Evolutionary conservation across 2,113 vertebrate species (phyloP).

Genomic region (Larimichthys crocea): DNA sequence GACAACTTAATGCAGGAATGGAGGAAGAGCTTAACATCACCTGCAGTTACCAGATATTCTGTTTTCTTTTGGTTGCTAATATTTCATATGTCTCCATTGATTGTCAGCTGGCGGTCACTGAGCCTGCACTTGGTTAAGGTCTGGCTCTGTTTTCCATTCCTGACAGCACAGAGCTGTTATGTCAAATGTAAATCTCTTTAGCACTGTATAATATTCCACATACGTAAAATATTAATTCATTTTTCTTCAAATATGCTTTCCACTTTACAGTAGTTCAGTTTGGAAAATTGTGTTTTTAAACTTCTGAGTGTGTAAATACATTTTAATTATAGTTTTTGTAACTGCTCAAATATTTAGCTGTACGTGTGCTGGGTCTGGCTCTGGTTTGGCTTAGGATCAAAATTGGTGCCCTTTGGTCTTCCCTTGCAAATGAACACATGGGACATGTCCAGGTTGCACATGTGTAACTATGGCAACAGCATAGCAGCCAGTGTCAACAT

Average conservation of each 20-base stretch:
- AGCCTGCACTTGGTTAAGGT: slow-evolving; percentile 49
- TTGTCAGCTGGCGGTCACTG: slow-evolving; percentile 63
- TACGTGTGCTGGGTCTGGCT: slow-evolving; percentile 18
- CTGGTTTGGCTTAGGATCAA: slow-evolving; percentile 40
- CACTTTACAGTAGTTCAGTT: neutral
- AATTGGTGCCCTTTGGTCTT: slow-evolving; percentile 32
- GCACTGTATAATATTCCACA: slow-evolving; percentile 15
- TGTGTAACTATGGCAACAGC: slow-evolving; percentile 34
- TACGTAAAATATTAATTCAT: neutral
- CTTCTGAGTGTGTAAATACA: neutral
- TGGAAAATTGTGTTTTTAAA: neutral
- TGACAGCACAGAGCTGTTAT: slow-evolving; percentile 50
- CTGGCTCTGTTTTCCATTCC: slow-evolving; percentile 57
- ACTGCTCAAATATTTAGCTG: slow-evolving; percentile 8
- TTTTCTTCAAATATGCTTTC: neutral
- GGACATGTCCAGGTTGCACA: slow-evolving; percentile 21
- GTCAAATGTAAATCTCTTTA: slow-evolving; percentile 56
- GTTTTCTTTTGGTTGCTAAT: slow-evolving; percentile 62
- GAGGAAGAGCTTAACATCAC: slow-evolving; percentile 40
- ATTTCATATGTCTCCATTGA: slow-evolving; percentile 60
- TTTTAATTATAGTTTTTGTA: neutral
- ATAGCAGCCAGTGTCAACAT: slow-evolving; percentile 47
- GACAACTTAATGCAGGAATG: slow-evolving; percentile 40
- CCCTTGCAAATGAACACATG: slow-evolving; percentile 33
- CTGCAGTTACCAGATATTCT: slow-evolving; percentile 45